A percentile compares a stretch with the other conserved stretches of the same genome.
Conservation (phyloP, 2,888 invertebrate species). For the Latheticus oryzae region DNA sequence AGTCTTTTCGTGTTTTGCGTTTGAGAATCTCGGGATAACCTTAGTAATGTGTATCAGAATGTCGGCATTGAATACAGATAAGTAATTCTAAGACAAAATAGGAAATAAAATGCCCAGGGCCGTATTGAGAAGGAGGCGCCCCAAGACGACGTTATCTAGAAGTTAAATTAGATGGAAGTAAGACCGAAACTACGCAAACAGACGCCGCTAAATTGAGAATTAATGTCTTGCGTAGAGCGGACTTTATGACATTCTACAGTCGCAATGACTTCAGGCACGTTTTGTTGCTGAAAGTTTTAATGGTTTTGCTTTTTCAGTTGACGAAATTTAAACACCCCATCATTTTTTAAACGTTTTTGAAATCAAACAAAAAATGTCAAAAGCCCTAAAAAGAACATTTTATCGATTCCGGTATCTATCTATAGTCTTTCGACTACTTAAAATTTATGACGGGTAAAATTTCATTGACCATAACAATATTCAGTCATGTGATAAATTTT, state of each 20-base stretch:
- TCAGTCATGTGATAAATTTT: conserved; percentile 38
- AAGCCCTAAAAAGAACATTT: no score
- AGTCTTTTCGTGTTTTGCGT: conserved; percentile 39
- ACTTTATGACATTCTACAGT: conserved; percentile 54
- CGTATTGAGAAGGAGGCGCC: conserved; percentile 24
- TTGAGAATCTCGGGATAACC: conserved; percentile 39
- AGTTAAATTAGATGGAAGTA: conserved; percentile 58
- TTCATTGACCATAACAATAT: conserved; percentile 40
- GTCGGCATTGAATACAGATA: conserved; percentile 42
- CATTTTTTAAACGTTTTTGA: no score
- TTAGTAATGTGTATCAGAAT: conserved; percentile 38
- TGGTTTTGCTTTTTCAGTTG: conserved; percentile 42
- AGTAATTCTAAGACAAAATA: conserved; percentile 36
- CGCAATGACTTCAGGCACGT: conserved; percentile 47
- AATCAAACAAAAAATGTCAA: no score
- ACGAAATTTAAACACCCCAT: conserved; percentile 27
- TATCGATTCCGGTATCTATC: no score
- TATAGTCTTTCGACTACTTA: no score
- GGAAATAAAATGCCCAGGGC: conserved; percentile 32
- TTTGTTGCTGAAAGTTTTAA: conserved; percentile 52
- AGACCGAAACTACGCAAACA: conserved; percentile 56
- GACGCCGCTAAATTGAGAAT: conserved; percentile 58
- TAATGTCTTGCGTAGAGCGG: conserved; percentile 57
- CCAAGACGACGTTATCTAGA: conserved; percentile 43
- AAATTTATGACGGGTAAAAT: conserved; percentile 38